Base-by-base conservation (phyloP, 2,888 invertebrate species). In the Lamproptera curius region DNA sequence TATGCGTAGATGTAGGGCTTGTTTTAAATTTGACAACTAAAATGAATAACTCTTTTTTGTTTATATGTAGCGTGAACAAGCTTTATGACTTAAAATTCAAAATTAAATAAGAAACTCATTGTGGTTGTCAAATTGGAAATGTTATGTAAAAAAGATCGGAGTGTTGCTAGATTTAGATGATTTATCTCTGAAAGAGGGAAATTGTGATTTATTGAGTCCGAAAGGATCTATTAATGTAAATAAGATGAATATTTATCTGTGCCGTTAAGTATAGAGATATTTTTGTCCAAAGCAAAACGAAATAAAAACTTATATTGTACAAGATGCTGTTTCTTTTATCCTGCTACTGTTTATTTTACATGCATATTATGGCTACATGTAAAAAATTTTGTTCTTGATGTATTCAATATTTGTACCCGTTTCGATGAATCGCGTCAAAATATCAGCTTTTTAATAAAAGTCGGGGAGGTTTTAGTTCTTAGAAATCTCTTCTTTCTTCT, bases 231-330 rank as follows among this genome's bases (percentile, higher is more conserved):
- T 49, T 42, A 26, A 28, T 49, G 49, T 49, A 49, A 44, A 49
- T 49, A 49, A 49, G 44, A 48, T n/a, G n/a, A n/a, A n/a, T 48
- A 38, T 47, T 47, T 44, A 49, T 49, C 34, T 39, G 43, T 38
- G 49, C 35, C 17, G 35, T 49, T 43, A 52, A 48, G 53, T 51
- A 55, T 50, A 54, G 50, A 43, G 48, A 51, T 57, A 56, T 59
- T 57, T 48, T 59, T 52, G 55, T 56, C 56, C 51, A 51, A 57
- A 56, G 49, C 40, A 46, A 56, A 53, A 45, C 46, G 50, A 53
- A 59, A 57, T 57, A 58, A 59, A 57, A 47, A 15, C 42, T 57
- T 49, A 42, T 47, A 55, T 50, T 50, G 51, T 40, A 53, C 16
- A 10, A 6, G 36, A 20, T 42, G 28, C 46, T 16, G 20, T 46